These are phyloP conservation scores for Acrocephalus kingi DNA, from an alignment of 2,113 vertebrate species.

Conservation along the genomic window DNA sequence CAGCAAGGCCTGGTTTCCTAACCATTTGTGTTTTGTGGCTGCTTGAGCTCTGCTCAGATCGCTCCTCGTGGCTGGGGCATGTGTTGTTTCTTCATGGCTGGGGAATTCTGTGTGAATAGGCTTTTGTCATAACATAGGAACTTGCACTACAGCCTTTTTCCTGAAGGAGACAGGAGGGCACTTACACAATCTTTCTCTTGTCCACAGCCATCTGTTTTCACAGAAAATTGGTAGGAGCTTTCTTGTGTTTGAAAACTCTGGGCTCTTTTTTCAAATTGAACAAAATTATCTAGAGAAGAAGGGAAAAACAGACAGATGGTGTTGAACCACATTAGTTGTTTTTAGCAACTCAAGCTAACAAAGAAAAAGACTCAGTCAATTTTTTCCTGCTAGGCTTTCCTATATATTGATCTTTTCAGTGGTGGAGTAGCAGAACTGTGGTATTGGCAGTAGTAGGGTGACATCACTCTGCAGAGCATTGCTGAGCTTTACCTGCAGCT, in stretches of 20 bases:
- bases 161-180: background rate
- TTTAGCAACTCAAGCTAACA: background rate
- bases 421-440: background rate
- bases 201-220: slow-evolving; percentile 10
- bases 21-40: background rate
- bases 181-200: background rate
- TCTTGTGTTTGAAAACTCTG: slow-evolving; percentile 7
- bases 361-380: background rate
- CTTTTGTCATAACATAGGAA: slow-evolving; percentile 53
- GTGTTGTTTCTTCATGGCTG: slow-evolving; percentile 47
- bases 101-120: slow-evolving; percentile 52
- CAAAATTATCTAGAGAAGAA: background rate
- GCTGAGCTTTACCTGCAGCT: background rate
- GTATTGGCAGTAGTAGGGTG: background rate
- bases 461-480: background rate
- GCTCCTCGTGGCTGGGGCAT: slow-evolving; percentile 3
- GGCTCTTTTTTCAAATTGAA: background rate
- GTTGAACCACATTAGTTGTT: background rate
- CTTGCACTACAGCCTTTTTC: slow-evolving; percentile 28
- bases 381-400: background rate
- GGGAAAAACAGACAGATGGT: background rate
- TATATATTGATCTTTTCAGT: background rate
- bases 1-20: background rate
- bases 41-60: background rate
- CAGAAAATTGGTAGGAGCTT: background rate